phyloP scores from a whole-genome alignment of 2,797 vertebrate genomes.

The Cacajao melanocephalus region DNA sequence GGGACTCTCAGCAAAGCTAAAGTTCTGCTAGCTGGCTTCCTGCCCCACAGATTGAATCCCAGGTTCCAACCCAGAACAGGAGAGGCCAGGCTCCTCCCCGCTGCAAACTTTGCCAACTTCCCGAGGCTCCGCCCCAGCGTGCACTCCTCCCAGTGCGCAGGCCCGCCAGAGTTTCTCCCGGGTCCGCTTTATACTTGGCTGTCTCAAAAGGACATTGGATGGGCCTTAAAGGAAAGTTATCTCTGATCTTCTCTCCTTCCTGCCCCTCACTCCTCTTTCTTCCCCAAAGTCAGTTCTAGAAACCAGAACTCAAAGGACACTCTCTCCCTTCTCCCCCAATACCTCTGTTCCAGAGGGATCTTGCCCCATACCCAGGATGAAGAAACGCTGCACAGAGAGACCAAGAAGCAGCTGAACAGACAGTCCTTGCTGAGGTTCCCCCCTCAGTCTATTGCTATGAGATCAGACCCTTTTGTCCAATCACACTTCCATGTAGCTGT shows the following conservation, averaged over 20 bases:
- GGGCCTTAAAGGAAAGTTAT: neutral
- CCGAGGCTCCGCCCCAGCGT: neutral
- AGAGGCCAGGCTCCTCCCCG: neutral
- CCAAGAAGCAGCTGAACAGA: neutral
- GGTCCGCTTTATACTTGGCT: neutral
- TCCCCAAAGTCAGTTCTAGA: neutral
- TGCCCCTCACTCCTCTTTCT: neutral
- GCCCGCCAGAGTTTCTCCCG: neutral
- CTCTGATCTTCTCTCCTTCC: neutral
- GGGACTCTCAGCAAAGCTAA: neutral
- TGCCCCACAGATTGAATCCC: neutral
- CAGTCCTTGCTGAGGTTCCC: too few relatives aligned
- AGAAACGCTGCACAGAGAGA: neutral
- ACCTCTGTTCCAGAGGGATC: neutral
- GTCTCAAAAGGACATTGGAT: neutral
- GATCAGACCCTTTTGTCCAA: neutral
- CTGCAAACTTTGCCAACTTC: neutral
- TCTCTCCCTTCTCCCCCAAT: neutral
- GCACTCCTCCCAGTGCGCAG: neutral
- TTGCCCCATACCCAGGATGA: neutral
- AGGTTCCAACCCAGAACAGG: neutral
- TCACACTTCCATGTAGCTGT: neutral
- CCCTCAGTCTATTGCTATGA: neutral
- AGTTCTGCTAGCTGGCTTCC: neutral
- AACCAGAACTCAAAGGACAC: neutral